Base-by-base conservation (phyloP, 2,888 invertebrate species). In the Plebejus argus region DNA sequence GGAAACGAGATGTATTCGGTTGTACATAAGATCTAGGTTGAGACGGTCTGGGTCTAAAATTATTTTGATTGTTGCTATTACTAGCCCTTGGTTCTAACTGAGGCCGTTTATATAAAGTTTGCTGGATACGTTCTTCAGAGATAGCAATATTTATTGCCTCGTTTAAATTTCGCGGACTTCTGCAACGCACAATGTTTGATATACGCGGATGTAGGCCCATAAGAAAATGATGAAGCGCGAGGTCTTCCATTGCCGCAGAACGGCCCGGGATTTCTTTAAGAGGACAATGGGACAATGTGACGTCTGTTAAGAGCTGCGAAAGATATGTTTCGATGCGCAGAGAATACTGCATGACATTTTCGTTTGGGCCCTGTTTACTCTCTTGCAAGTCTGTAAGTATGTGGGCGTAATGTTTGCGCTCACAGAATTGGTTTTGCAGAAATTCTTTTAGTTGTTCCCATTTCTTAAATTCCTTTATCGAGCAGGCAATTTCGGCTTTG, bases 221-320 rank as follows among this genome's bases (percentile, higher is more conserved):
- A n/a, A n/a, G n/a, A n/a, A n/a, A n/a, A n/a, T n/a, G n/a, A n/a
- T n/a, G n/a, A 0, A 84, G 78, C 12, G 82, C 83, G 28, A 84
- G 33, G 1, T 83, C 84, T 53, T 83, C 81, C 83, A 83, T 84
- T 1, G 83, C 82, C 3, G 83, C 83, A 0, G 79, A 80, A 0
- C 83, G 79, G 3, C 83, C 84, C 1, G 78, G 4, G 7, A 84
- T n/a, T 78, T 83, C 83, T 28, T 61, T 72, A 6, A 33, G 66
- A 79, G 82, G 79, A 12, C 70, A 49, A 53, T 78, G 77, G 0
- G 81, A 80, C 1, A 84, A 12, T 0, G 82, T 78, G 0, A 85
- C 79, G 74, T 84, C 83, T 0, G 82, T 84, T 2, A 84, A 39
- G 0, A 85, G 35, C 79, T 84, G 79, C 3, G 83, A 83, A 0